phyloP scores from a whole-genome alignment of 2,888 invertebrate genomes.

The Cancer borealis region DNA sequence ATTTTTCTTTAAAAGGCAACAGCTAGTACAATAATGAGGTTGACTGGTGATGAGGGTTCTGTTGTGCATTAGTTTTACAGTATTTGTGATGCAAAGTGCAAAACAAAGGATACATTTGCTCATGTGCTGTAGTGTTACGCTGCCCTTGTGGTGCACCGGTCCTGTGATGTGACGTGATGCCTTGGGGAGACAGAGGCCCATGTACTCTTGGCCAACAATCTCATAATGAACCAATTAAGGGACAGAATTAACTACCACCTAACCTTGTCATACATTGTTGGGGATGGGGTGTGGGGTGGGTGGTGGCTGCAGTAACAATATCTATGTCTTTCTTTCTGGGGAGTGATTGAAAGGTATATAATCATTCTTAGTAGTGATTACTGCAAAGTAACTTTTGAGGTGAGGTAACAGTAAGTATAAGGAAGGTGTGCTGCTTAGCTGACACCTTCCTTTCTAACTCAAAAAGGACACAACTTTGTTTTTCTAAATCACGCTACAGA shows the following conservation, averaged over 20 bases:
- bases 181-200: background rate
- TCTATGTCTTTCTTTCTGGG: background rate
- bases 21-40: background rate
- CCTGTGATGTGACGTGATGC: background rate
- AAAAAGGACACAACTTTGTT: background rate
- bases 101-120: conserved; percentile 30
- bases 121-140: background rate
- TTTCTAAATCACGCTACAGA: background rate
- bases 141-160: background rate
- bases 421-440: background rate
- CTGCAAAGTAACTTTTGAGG: background rate
- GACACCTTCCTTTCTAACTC: background rate
- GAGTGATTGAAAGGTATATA: background rate
- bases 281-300: no score
- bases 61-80: background rate
- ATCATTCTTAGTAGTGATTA: background rate
- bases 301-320: background rate
- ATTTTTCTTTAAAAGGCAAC: conserved; percentile 10
- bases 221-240: background rate
- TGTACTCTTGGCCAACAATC: background rate
- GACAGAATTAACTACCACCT: background rate
- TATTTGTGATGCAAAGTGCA: conserved; percentile 28
- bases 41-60: background rate
- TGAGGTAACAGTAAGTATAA: background rate
- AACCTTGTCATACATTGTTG: background rate